A percentile compares a stretch with the other conserved stretches of the same genome.
Conservation (phyloP, 2,113 vertebrate genomes). For the Oncorhynchus keta region DNA sequence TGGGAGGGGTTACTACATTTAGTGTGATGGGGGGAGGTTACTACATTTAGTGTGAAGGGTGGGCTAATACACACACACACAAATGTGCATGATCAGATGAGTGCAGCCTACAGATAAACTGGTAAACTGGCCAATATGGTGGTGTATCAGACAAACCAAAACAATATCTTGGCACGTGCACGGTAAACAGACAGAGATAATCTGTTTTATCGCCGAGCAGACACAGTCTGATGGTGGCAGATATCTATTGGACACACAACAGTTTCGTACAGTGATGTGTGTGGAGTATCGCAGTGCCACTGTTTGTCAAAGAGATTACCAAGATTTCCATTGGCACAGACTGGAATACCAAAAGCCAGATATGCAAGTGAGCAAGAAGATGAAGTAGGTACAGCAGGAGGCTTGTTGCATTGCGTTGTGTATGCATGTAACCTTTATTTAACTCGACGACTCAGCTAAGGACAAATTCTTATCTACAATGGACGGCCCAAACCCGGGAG, state of each 20-base stretch:
- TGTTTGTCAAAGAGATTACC: constrained; percentile 70
- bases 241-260: constrained; percentile 58
- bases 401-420: background rate
- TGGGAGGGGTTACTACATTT: no score
- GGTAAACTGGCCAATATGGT: no score
- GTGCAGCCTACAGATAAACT: background rate
- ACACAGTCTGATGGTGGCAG: constrained; percentile 59
- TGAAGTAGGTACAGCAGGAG: constrained; percentile 8
- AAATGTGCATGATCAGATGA: no score
- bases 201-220: constrained; percentile 37
- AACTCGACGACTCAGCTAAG: no score
- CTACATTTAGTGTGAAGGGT: no score
- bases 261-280: constrained; percentile 58
- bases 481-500: no score
- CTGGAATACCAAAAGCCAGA: constrained; percentile 49
- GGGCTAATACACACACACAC: no score
- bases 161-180: constrained; percentile 27
- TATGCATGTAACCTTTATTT: no score
- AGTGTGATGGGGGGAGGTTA: no score
- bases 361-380: constrained; percentile 33
- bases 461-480: no score
- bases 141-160: constrained; percentile 10
- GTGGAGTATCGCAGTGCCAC: constrained; percentile 29
- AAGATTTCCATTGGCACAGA: constrained; percentile 38
- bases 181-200: background rate